Conservation (phyloP, 2,113 vertebrate species). For the Calyptommatus sinebrachiatus region DNA sequence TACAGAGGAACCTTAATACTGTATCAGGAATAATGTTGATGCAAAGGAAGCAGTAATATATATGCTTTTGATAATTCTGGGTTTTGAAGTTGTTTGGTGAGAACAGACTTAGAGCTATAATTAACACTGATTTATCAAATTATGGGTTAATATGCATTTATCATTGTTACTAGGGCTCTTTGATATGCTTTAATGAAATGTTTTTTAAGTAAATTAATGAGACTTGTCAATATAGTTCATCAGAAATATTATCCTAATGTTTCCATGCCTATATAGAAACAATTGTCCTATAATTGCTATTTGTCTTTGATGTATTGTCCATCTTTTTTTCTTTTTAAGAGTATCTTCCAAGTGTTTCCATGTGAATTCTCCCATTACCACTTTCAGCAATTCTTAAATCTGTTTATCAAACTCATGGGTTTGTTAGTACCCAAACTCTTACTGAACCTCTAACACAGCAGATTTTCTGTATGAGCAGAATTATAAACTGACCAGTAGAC, state of each 20-base stretch:
- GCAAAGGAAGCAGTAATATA: neutral
- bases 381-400: neutral
- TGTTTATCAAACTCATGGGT: neutral
- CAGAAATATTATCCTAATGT: neutral
- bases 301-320: slow-evolving; percentile 11
- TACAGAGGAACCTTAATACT: neutral
- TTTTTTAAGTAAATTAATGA: neutral
- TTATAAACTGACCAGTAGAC: neutral
- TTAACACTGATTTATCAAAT: neutral
- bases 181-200: neutral
- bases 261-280: neutral
- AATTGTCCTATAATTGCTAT: slow-evolving; percentile 13
- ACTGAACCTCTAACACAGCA: neutral
- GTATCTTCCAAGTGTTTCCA: neutral
- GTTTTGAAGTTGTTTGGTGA: neutral
- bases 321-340: neutral
- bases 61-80: neutral
- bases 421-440: slow-evolving; percentile 15
- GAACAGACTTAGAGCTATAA: neutral
- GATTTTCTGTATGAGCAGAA: slow-evolving; percentile 1
- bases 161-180: neutral
- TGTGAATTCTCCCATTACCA: neutral
- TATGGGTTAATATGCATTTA: neutral
- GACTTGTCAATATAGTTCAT: neutral
- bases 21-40: neutral